Evolutionary conservation across 1,140 invertebrate genomes (phyloP), one percentile per base, ranked within the genome.

Genomic region (Drosophila punjabiensis): DNA sequence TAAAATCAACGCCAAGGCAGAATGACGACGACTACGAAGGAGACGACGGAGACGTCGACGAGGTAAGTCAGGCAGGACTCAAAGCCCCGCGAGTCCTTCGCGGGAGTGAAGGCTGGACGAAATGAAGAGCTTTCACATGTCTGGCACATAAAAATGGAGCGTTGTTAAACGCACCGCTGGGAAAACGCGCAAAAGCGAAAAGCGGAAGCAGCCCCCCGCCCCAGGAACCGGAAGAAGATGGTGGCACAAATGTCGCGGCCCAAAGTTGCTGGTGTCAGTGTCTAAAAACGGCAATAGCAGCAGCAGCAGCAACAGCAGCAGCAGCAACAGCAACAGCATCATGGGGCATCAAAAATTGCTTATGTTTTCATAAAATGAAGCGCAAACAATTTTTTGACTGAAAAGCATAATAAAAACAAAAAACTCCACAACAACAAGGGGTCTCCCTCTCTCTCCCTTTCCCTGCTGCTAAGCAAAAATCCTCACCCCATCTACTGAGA

Each of bases 351-450:
- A 89, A 81, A 85, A 88, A 89, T 85, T 89, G 85, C 85, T 88
- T 88, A 88, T 88, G 85, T 88, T 88, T 88, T 88, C 85, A 90
- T 88, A 88, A 88, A 88, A 84, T 90, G 85, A 88, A 88, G 85
- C 78, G 85, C 82, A 85, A 90, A 88, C 81, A 79, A 90, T 89
- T 88, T 88, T 88, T 85, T 78, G 78, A 89, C 84, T 84, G 69
- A 89, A 88, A 89, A 89, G 81, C 84, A 84, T 89, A 81, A 89
- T 81, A 89, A 88, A 88, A 89, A 68, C 59, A 62, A 80, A 55
- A 37, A 56, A 39, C 35, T 39, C 35, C 39, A 64, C 30, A 78
- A 65, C 62, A 83, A 75, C 43, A 83, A 58, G 45, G 47, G 43
- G 33, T 33, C 24, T 24, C 24, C 24, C 24, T 24, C 24, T 24